phyloP scores from a whole-genome alignment of 2,113 vertebrate species.

The western clawed frog (Xenopus tropicalis) region DNA sequence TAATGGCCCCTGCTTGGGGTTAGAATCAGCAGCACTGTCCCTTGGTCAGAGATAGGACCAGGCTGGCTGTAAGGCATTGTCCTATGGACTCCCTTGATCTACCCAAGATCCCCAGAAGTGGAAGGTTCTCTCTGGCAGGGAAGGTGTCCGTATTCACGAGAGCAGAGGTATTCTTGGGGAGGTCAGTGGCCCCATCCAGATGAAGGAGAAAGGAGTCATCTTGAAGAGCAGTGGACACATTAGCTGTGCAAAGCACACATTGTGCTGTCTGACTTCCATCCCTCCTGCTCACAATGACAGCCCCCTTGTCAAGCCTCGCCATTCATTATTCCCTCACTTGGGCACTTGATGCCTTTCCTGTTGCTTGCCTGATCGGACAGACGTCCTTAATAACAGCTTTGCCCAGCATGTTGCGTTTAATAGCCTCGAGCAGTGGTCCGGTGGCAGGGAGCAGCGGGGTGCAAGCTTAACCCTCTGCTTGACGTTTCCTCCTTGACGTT shows the following conservation, averaged over 20 bases:
- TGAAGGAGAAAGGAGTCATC: constrained; percentile 30
- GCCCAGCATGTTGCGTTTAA: constrained; percentile 37
- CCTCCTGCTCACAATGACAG: constrained; percentile 16
- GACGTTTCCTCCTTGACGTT: background rate
- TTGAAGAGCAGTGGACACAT: constrained; percentile 5
- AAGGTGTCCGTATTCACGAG: background rate
- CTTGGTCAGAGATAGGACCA: too few species aligned
- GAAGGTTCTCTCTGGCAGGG: background rate
- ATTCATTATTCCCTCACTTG: constrained; percentile 28
- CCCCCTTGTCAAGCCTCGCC: constrained; percentile 20
- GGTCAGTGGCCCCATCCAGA: background rate
- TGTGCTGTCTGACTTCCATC: constrained; percentile 18
- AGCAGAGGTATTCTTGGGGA: background rate
- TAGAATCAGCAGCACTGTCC: too few species aligned
- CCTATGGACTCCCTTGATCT: too few species aligned
- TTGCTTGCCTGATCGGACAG: constrained; percentile 31
- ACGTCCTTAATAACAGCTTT: constrained; percentile 39
- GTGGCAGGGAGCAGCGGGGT: constrained; percentile 13
- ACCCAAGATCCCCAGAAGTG: too few species aligned
- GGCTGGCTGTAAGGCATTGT: too few species aligned
- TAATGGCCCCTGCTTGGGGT: too few species aligned
- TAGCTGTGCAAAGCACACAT: constrained; percentile 33
- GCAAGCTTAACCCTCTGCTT: constrained; percentile 17
- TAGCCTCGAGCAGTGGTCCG: constrained; percentile 20
- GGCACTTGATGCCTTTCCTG: constrained; percentile 32